phyloP scores from a whole-genome alignment of 2,888 invertebrate genomes.

The Rapana venosa region DNA sequence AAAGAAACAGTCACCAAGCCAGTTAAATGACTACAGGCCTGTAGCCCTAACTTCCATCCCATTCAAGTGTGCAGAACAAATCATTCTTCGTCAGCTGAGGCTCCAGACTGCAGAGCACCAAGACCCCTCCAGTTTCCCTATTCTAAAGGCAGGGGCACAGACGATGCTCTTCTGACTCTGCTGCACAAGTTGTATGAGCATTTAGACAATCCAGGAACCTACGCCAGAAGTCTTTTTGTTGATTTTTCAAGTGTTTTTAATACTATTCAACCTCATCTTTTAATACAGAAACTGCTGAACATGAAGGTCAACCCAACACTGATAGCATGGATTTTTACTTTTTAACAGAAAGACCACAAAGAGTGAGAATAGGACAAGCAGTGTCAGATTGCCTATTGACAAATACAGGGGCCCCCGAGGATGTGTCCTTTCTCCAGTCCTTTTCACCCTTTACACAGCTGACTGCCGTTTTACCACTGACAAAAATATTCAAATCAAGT shows the following conservation, averaged over 20 bases:
- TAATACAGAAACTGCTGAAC: conserved; percentile 3
- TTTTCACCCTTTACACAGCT: conserved; percentile 19
- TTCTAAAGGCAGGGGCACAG: not conserved
- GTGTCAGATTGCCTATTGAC: not conserved
- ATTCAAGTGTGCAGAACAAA: conserved; percentile 9
- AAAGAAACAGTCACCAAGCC: not conserved
- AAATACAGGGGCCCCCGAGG: conserved; percentile 25
- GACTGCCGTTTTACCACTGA: not conserved
- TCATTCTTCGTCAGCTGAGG: not conserved
- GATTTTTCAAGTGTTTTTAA: conserved; percentile 28
- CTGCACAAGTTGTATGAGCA: not conserved
- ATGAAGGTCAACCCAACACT: conserved; percentile 2
- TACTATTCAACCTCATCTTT: conserved; percentile 14
- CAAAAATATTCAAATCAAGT: not conserved
- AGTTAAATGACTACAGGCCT: conserved; percentile 23
- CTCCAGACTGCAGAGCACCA: not conserved
- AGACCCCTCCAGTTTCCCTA: conserved; percentile 35
- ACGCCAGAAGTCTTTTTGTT: conserved; percentile 29
- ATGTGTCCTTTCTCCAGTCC: conserved; percentile 19
- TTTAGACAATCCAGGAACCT: conserved; percentile 3
- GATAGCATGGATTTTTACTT: conserved; percentile 23
- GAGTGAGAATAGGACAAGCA: not conserved
- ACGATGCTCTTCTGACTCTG: not conserved
- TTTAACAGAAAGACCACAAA: conserved; percentile 13
- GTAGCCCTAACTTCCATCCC: not conserved